Conservation (phyloP, 1,140 invertebrate species). For the Leptopilina boulardi region DNA sequence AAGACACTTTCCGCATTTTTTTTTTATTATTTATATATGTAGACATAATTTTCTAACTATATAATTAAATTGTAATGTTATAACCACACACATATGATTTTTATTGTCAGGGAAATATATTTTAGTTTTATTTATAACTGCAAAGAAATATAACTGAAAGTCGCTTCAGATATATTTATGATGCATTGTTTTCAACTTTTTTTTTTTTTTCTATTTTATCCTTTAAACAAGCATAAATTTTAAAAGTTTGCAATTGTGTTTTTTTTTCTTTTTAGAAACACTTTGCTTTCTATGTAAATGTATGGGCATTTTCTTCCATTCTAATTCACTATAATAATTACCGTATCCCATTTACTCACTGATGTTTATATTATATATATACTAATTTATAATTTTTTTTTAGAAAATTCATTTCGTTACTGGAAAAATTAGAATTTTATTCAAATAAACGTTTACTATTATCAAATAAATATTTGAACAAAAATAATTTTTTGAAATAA, state of each 20-base stretch:
- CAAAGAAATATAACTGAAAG: conserved; percentile 5
- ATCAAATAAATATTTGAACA: no score
- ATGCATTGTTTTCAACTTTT: conserved; percentile 10
- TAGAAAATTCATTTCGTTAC: background rate
- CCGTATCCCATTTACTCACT: conserved; percentile 39
- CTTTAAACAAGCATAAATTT: background rate
- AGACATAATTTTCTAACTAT: conserved; percentile 5
- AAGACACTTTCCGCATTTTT: background rate
- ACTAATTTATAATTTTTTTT: background rate
- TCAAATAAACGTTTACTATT: no score
- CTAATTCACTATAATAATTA: conserved; percentile 34
- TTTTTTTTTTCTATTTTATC: background rate
- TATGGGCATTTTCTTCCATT: conserved; percentile 10
- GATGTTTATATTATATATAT: background rate
- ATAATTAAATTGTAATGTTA: background rate
- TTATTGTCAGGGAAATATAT: background rate
- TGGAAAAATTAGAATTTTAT: no score
- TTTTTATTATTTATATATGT: background rate
- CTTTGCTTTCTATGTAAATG: conserved; percentile 9
- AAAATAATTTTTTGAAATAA: no score
- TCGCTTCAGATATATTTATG: conserved; percentile 12
- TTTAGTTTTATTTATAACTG: background rate
- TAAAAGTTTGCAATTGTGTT: background rate
- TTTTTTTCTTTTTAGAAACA: background rate
- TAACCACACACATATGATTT: background rate